Conservation (phyloP, 2,113 vertebrate genomes). For the Serilophus lunatus region DNA sequence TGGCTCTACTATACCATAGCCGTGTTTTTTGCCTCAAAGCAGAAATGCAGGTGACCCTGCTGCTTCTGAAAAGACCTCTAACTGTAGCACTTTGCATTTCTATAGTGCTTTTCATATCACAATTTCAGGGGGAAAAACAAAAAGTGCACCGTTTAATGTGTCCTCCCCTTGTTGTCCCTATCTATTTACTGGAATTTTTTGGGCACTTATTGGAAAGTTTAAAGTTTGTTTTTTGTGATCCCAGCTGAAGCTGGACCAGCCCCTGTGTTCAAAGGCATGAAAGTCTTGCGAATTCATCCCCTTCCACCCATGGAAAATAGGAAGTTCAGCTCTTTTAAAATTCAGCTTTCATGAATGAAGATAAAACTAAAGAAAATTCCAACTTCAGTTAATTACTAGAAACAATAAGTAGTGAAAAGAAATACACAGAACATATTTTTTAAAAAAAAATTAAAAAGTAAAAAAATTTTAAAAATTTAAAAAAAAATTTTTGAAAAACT, state of each 20-base stretch:
- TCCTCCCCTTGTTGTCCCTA: neutral
- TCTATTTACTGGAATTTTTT: neutral
- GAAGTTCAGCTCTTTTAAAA: neutral
- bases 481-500: no score
- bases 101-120: neutral
- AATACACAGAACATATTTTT: neutral
- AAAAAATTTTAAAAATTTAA: no score
- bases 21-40: neutral
- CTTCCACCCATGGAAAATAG: neutral
- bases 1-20: neutral
- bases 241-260: neutral
- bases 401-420: neutral
- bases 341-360: neutral
- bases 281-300: accelerated
- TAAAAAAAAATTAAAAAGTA: neutral
- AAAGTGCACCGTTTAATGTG: accelerated
- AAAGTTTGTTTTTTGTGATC: neutral
- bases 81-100: neutral
- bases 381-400: neutral
- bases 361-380: neutral
- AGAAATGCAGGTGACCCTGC: neutral
- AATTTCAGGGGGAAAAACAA: neutral
- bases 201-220: neutral
- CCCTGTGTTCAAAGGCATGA: accelerated
- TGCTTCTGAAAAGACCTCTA: neutral